Percentiles rank a stretch among this genome's conserved stretches.
Conservation (phyloP, 2,113 vertebrate species). For the Probosciger aterrimus region DNA sequence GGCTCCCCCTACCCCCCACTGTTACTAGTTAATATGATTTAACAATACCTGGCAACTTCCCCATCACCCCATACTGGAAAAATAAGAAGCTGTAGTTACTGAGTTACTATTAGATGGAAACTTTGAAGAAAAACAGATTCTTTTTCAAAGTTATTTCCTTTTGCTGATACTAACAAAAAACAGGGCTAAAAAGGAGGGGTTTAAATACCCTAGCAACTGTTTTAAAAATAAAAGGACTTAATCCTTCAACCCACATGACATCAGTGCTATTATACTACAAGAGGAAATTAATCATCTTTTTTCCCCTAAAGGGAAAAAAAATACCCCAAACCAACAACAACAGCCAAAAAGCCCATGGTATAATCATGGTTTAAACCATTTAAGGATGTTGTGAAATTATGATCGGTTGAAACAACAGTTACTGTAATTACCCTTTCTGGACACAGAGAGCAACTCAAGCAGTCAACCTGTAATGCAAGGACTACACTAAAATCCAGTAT, state of each 20-base stretch:
- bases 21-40: background rate
- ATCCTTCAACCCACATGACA: constrained; percentile 35
- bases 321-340: background rate
- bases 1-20: background rate
- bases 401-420: background rate
- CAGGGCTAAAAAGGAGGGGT: background rate
- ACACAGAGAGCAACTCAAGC: background rate
- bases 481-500: background rate
- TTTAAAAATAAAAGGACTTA: constrained; percentile 42
- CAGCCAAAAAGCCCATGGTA: background rate
- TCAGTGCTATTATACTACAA: constrained; percentile 23
- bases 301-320: background rate
- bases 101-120: background rate
- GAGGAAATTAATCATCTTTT: constrained; percentile 47
- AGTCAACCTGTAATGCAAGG: background rate
- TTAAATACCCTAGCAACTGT: constrained; percentile 9
- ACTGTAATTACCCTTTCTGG: background rate
- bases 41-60: background rate
- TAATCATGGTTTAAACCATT: background rate
- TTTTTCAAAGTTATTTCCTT: background rate
- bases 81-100: background rate
- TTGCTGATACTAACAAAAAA: background rate
- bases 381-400: constrained; percentile 16
- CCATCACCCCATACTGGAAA: background rate
- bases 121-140: background rate